phyloP scores from a whole-genome alignment of 1,140 invertebrate species.

The Yoshiicerus persimilis region DNA sequence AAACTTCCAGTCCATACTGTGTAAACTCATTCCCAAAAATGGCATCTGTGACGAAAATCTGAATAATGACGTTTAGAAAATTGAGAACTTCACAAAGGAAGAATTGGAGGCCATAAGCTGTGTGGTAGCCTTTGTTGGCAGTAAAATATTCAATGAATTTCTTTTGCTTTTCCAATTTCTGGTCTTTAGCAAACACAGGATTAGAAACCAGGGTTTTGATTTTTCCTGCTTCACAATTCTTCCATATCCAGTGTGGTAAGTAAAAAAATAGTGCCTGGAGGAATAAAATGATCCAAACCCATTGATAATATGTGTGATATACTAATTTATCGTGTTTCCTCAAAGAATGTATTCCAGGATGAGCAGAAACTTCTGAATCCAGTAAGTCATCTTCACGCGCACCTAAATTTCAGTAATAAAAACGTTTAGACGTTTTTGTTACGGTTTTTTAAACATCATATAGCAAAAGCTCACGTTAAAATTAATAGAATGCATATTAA shows the following conservation, averaged over 20 bases:
- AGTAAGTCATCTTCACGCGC: neutral
- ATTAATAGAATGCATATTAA: too few species aligned
- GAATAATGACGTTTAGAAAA: too few species aligned
- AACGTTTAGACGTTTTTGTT: too few species aligned
- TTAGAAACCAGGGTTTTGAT: conserved; percentile 82
- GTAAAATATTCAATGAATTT: conserved; percentile 79
- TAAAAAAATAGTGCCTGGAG: conserved; percentile 91
- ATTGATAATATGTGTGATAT: too few species aligned
- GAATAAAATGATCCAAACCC: too few species aligned
- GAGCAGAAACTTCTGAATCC: neutral
- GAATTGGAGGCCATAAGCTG: conserved; percentile 71
- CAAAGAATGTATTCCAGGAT: neutral
- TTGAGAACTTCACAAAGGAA: too few species aligned
- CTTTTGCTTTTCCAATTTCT: conserved; percentile 72
- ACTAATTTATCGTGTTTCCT: neutral
- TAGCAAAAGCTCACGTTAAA: too few species aligned
- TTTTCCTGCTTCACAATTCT: conserved; percentile 80
- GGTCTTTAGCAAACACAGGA: conserved; percentile 73
- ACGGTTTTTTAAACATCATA: too few species aligned
- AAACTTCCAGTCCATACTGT: conserved; percentile 52
- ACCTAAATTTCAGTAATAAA: too few species aligned
- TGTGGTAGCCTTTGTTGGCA: conserved; percentile 75
- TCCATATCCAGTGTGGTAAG: conserved; percentile 84
- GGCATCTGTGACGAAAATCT: too few species aligned
- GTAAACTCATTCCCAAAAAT: conserved; percentile 54